These are phyloP conservation scores for Potorous gilbertii DNA, from an alignment of 2,797 vertebrate genomes.

Conservation along the genomic window DNA sequence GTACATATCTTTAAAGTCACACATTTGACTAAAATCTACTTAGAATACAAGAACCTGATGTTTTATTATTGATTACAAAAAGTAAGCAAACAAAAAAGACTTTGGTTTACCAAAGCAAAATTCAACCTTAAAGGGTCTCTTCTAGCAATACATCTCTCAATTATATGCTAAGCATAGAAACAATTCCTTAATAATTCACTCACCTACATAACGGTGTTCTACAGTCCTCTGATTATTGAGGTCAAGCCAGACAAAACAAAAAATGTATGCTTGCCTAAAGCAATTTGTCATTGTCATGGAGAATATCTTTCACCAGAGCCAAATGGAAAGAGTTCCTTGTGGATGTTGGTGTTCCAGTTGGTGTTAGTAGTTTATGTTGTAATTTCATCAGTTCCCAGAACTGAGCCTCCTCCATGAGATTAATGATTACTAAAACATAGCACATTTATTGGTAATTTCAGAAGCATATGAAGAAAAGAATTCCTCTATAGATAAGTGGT, in stretches of 20 bases:
- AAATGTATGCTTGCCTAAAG: not conserved
- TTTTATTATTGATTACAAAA: not conserved
- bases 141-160: not conserved
- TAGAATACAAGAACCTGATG: not conserved
- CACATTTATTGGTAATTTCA: not conserved
- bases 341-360: not conserved
- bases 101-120: not conserved
- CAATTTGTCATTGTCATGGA: not conserved
- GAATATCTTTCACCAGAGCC: not conserved
- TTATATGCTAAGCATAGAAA: not conserved
- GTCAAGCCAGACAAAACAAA: not conserved
- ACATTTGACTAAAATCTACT: not conserved
- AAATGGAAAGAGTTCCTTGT: not conserved
- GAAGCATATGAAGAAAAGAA: not conserved
- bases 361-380: not conserved
- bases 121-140: not conserved
- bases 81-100: not conserved
- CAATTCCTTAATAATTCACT: not conserved
- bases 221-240: not conserved
- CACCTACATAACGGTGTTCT: not conserved
- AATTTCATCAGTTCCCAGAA: not conserved
- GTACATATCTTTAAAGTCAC: not conserved
- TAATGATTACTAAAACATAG: not conserved
- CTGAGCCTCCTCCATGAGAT: not conserved
- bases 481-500: not conserved